Percentiles rank a stretch among this genome's conserved stretches.
These are phyloP conservation scores for Oeneis ivallda DNA, from an alignment of 2,888 invertebrate species.

Conservation along the genomic window DNA sequence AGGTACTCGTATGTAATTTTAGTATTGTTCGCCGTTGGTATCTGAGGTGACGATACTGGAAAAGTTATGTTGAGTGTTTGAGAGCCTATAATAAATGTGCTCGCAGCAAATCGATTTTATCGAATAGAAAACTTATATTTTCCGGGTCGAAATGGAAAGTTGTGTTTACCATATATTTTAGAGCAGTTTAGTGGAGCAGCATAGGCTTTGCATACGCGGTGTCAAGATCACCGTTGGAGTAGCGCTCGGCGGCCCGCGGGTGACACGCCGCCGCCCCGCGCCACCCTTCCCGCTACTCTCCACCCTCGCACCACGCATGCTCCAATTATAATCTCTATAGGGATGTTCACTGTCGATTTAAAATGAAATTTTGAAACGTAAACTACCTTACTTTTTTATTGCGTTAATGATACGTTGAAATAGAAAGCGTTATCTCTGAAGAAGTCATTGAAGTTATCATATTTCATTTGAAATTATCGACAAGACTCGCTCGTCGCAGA, in stretches of 20 bases:
- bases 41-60: too few relatives aligned
- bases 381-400: neutral
- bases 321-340: conserved; percentile 81
- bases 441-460: conserved; percentile 5
- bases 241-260: conserved; percentile 55
- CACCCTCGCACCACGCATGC: conserved; percentile 79
- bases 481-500: neutral
- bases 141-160: conserved; percentile 34
- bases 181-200: conserved; percentile 56
- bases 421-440: neutral
- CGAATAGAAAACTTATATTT: conserved; percentile 22
- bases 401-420: neutral
- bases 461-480: conserved; percentile 15
- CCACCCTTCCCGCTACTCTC: conserved; percentile 63
- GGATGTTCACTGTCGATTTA: conserved; percentile 75
- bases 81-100: neutral
- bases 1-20: too few relatives aligned
- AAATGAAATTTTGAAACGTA: conserved; percentile 13
- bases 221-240: conserved; percentile 77
- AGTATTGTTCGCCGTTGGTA: too few relatives aligned
- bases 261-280: conserved; percentile 48
- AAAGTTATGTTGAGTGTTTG: neutral
- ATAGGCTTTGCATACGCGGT: conserved; percentile 71
- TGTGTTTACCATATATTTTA: conserved; percentile 37
- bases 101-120: conserved; percentile 5